Percentiles rank a stretch among this genome's conserved stretches.
Conservation (phyloP, 2,888 invertebrate genomes). For the Tryphoninae sp. region DNA sequence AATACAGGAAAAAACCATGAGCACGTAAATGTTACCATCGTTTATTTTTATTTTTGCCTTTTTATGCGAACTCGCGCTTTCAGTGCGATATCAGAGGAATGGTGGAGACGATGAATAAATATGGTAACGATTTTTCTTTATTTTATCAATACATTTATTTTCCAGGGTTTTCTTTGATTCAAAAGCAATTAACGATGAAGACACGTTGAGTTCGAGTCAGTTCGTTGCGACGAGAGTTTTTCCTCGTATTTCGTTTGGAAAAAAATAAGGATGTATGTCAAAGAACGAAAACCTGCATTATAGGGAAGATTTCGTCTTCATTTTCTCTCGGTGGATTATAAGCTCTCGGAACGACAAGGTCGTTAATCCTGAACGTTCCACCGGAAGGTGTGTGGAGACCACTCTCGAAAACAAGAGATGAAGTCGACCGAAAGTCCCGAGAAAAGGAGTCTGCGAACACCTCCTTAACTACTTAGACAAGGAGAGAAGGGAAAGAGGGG, state of each 20-base stretch:
- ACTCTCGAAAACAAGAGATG: constrained; percentile 27
- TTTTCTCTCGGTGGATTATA: constrained; percentile 29
- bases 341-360: constrained; percentile 36
- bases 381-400: constrained; percentile 31
- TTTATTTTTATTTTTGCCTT: constrained; percentile 5
- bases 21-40: constrained; percentile 22
- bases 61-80: no score
- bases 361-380: constrained; percentile 51
- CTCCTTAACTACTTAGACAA: constrained; percentile 56
- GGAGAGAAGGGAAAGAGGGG: neutral
- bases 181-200: no score
- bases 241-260: no score
- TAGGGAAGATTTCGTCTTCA: constrained; percentile 6
- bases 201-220: no score
- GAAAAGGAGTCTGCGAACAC: constrained; percentile 48
- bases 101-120: no score
- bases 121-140: no score
- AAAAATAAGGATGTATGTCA: neutral
- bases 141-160: no score
- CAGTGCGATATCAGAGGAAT: no score
- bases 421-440: constrained; percentile 41
- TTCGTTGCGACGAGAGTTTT: no score
- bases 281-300: neutral
- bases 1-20: constrained; percentile 10
- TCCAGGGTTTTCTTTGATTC: no score